Conservation (phyloP, 2,113 vertebrate genomes). For the Lophochroa leadbeateri region DNA sequence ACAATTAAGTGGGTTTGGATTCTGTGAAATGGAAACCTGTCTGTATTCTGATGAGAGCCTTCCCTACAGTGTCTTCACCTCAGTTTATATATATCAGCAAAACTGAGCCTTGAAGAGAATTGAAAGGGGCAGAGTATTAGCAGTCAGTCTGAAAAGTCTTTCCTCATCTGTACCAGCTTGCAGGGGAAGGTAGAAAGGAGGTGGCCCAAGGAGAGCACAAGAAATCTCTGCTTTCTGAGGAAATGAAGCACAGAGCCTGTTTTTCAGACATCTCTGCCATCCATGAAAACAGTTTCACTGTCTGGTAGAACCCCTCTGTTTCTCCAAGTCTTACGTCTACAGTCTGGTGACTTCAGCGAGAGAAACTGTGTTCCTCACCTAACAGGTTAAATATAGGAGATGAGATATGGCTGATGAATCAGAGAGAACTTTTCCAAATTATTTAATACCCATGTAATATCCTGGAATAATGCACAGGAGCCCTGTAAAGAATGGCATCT, state of each 20-base stretch:
- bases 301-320: background rate
- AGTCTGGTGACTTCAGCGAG: background rate
- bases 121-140: background rate
- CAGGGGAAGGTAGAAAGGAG: background rate
- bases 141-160: background rate
- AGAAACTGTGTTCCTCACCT: background rate
- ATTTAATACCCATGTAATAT: background rate
- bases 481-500: background rate
- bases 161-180: background rate
- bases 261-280: background rate
- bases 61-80: background rate
- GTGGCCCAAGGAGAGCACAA: background rate
- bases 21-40: background rate
- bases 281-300: background rate
- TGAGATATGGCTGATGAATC: background rate
- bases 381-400: background rate
- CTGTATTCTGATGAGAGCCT: background rate
- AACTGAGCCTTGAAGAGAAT: background rate
- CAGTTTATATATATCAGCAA: background rate
- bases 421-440: background rate
- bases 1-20: background rate
- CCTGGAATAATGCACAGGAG: constrained; percentile 34
- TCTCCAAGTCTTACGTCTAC: background rate
- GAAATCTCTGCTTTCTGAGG: background rate
- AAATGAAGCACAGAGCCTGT: background rate